Evolutionary conservation across 2,797 vertebrate species (phyloP).

Genomic region (Heteromormyrus szaboi): DNA sequence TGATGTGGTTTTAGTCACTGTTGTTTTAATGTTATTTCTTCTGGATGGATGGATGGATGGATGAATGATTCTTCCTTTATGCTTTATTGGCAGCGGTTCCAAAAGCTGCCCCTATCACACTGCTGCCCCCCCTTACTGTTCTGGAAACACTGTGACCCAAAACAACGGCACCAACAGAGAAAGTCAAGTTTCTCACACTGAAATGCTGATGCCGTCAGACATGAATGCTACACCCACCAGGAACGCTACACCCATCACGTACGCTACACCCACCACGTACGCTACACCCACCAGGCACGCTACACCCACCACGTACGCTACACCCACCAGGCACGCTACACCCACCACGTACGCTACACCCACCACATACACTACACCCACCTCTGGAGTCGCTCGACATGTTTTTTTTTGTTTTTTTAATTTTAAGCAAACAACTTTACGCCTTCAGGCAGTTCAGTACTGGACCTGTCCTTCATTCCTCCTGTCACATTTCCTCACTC

Average conservation of each 20-base stretch:
- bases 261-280: too few species aligned
- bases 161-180: neutral
- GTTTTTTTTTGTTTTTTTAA: neutral
- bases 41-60: neutral
- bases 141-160: neutral
- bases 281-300: too few species aligned
- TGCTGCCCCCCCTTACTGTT: neutral
- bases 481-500: neutral
- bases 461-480: conserved; percentile 4
- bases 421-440: conserved; percentile 14
- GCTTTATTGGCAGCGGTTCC: neutral
- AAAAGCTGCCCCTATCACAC: neutral
- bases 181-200: neutral
- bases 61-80: neutral
- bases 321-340: neutral
- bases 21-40: neutral
- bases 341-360: too few species aligned
- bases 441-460: neutral
- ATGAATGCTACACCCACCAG: neutral
- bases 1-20: neutral
- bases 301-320: neutral
- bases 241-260: too few species aligned
- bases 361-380: neutral
- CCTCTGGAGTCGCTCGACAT: neutral
- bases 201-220: conserved; percentile 2